Evolutionary conservation across 2,888 invertebrate species (phyloP).

Genomic region (Sphaeridia pumilis): DNA sequence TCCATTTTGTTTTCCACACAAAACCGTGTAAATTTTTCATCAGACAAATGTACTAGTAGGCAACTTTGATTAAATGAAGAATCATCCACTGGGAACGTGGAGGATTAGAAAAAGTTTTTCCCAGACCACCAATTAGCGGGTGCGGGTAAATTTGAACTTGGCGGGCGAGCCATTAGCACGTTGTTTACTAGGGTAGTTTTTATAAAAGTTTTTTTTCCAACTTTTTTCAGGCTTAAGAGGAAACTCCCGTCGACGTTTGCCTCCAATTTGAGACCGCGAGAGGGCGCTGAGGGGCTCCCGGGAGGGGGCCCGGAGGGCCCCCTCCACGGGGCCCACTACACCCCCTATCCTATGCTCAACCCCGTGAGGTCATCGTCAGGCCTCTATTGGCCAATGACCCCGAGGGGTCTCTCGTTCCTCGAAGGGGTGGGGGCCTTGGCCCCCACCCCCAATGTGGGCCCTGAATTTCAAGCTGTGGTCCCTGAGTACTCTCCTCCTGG

Average conservation of each 20-base stretch:
- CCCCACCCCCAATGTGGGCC: conserved; percentile 63
- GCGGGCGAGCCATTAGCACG: too few relatives aligned
- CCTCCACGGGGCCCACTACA: conserved; percentile 54
- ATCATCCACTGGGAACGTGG: too few relatives aligned
- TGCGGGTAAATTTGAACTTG: too few relatives aligned
- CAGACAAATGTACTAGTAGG: too few relatives aligned
- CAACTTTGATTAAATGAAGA: too few relatives aligned
- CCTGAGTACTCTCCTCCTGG: conserved; percentile 38
- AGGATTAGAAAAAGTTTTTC: too few relatives aligned
- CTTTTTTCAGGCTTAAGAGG: conserved; percentile 5
- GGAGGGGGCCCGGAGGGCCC: conserved; percentile 16
- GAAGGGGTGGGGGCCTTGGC: conserved; percentile 24
- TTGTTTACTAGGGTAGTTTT: too few relatives aligned
- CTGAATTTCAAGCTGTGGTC: conserved; percentile 65
- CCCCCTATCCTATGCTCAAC: conserved; percentile 87
- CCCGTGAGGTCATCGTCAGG: conserved; percentile 83
- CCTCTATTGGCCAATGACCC: conserved; percentile 50
- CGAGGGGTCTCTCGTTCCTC: too few relatives aligned
- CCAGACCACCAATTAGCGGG: too few relatives aligned
- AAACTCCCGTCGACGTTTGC: conserved; percentile 23
- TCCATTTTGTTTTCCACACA: too few relatives aligned
- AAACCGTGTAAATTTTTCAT: too few relatives aligned
- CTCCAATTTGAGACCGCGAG: conserved; percentile 25
- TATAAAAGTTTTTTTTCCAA: not conserved
- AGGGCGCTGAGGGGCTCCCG: conserved; percentile 15